These are phyloP conservation scores for Sinocyclocheilus maitianheensis DNA, from an alignment of 2,113 vertebrate species.

Conservation along the genomic window DNA sequence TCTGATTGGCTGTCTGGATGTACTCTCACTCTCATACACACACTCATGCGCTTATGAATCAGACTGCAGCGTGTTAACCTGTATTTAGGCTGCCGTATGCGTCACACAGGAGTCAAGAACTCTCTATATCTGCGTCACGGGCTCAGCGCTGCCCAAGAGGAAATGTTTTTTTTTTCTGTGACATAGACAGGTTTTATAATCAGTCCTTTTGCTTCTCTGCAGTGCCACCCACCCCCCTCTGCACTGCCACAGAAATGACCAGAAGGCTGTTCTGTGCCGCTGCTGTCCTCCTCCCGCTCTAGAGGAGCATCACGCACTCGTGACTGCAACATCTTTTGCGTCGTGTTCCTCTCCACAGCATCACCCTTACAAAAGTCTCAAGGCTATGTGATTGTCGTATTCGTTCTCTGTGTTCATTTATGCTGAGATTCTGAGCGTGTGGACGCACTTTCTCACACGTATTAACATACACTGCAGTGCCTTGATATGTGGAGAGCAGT, in stretches of 20 bases:
- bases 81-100: slow-evolving; percentile 34
- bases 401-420: background rate
- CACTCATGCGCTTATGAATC: slow-evolving; percentile 31
- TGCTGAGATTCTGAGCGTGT: background rate
- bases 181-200: slow-evolving; percentile 57
- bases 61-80: slow-evolving; percentile 42
- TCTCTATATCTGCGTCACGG: slow-evolving; percentile 54
- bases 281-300: slow-evolving; percentile 31
- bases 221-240: slow-evolving; percentile 29
- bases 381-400: slow-evolving; percentile 24
- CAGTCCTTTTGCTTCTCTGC: slow-evolving; percentile 39
- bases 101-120: slow-evolving; percentile 36
- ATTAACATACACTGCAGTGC: slow-evolving; percentile 7
- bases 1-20: slow-evolving; percentile 47
- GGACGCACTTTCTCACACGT: background rate
- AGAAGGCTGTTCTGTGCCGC: slow-evolving; percentile 46
- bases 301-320: slow-evolving; percentile 57
- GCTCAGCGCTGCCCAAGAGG: slow-evolving; percentile 34
- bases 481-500: background rate
- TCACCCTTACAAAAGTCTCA: slow-evolving; percentile 41
- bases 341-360: slow-evolving; percentile 35
- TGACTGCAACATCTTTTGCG: slow-evolving; percentile 57
- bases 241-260: slow-evolving; percentile 32
- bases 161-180: slow-evolving; percentile 39
- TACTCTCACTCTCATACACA: slow-evolving; percentile 24